phyloP scores from a whole-genome alignment of 2,888 invertebrate genomes.

The Cabera pusaria region DNA sequence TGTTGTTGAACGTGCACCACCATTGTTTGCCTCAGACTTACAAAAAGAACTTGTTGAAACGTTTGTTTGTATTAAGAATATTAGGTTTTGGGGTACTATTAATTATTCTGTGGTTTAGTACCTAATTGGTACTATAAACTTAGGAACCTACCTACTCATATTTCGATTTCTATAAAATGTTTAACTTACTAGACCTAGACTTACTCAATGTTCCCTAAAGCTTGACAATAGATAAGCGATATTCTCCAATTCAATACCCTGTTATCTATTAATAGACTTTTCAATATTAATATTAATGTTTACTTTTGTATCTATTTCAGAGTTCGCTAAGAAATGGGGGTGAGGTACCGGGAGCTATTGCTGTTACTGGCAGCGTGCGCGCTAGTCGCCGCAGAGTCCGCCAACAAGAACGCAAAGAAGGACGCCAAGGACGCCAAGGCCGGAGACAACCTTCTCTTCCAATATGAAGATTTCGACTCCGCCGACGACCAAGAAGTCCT shows the following conservation, averaged over 20 bases:
- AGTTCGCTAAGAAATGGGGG: conserved; percentile 79
- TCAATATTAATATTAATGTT: conserved; percentile 10
- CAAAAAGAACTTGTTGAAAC: conserved; percentile 41
- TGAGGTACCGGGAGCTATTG: conserved; percentile 75
- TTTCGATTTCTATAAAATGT: too few species aligned
- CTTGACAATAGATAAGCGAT: too few species aligned
- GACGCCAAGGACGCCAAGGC: conserved; percentile 56
- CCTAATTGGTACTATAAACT: too few species aligned
- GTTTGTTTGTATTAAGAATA: too few species aligned
- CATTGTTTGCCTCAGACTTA: conserved; percentile 46
- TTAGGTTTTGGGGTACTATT: too few species aligned
- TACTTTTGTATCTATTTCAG: conserved; percentile 58
- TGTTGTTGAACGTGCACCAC: conserved; percentile 41
- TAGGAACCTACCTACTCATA: too few species aligned
- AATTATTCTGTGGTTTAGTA: too few species aligned
- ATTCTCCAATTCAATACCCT: too few species aligned
- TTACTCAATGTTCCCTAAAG: too few species aligned
- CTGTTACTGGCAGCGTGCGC: conserved; percentile 77
- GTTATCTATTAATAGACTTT: neutral
- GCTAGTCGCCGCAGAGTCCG: conserved; percentile 62
- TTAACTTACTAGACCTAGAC: too few species aligned
- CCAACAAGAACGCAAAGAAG: conserved; percentile 65
- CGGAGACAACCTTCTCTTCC: conserved; percentile 58
- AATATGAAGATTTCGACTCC: conserved; percentile 71
- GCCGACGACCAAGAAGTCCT: conserved; percentile 76